phyloP scores from a whole-genome alignment of 2,888 invertebrate genomes.

The Lycaena phlaeas region DNA sequence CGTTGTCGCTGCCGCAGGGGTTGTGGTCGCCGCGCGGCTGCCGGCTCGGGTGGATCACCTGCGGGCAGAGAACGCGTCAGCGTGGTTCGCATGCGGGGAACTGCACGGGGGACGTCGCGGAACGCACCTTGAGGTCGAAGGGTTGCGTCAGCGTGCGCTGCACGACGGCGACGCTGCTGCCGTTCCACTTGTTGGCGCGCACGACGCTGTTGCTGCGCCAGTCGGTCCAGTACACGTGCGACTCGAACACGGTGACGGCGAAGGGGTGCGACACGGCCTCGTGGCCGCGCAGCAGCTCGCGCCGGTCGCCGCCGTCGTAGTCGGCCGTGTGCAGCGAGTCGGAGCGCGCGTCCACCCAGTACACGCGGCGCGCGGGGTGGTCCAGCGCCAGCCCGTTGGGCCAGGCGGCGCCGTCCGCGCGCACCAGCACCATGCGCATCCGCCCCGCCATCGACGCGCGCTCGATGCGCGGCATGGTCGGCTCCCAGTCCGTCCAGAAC shows the following conservation, averaged over 20 bases:
- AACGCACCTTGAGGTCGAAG: constrained; percentile 85
- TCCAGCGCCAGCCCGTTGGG: constrained; percentile 89
- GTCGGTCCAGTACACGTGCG: constrained; percentile 94
- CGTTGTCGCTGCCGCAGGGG: constrained; percentile 81
- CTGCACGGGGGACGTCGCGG: not conserved
- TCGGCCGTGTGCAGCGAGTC: constrained; percentile 85
- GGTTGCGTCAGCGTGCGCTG: constrained; percentile 90
- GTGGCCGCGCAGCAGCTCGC: constrained; percentile 80
- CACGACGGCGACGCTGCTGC: constrained; percentile 82
- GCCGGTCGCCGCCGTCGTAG: constrained; percentile 84
- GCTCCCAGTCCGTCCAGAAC: constrained; percentile 94
- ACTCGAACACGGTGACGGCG: constrained; percentile 88
- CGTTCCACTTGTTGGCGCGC: constrained; percentile 91
- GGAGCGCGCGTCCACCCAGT: constrained; percentile 84
- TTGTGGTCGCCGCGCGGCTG: constrained; percentile 53
- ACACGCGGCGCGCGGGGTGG: constrained; percentile 80
- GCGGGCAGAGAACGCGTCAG: no score
- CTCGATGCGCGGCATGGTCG: constrained; percentile 84
- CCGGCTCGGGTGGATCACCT: constrained; percentile 56
- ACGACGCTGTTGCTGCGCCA: constrained; percentile 92
- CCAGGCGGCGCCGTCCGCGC: constrained; percentile 87
- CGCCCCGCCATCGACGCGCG: constrained; percentile 86
- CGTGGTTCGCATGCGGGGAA: constrained; percentile 44
- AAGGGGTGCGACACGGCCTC: constrained; percentile 89
- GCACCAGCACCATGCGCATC: constrained; percentile 75